Conservation (phyloP, 2,113 vertebrate genomes). For the Hepsetus odoe region DNA sequence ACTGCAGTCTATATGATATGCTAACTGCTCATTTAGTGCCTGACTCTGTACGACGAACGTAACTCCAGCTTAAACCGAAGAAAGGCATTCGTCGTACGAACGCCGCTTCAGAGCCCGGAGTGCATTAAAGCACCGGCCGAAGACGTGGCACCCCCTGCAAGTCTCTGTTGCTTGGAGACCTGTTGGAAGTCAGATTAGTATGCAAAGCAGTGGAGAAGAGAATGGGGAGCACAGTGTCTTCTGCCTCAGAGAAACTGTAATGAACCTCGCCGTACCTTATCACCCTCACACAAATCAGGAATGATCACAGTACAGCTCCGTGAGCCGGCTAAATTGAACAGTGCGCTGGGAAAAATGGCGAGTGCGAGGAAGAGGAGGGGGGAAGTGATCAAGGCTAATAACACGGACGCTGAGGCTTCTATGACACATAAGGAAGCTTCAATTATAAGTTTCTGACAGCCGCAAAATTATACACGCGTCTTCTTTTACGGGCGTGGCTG, state of each 20-base stretch:
- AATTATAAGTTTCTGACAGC: slow-evolving; percentile 42
- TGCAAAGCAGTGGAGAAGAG: slow-evolving; percentile 66
- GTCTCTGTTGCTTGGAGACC: slow-evolving; percentile 57
- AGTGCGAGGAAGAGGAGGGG: not conserved
- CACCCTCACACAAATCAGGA: slow-evolving; percentile 57
- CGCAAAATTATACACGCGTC: not conserved
- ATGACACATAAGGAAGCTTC: slow-evolving; percentile 42
- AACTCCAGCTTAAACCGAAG: not conserved
- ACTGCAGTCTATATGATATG: not conserved
- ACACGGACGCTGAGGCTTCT: slow-evolving; percentile 34
- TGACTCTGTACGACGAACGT: slow-evolving; percentile 7
- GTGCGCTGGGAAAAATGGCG: slow-evolving; percentile 12
- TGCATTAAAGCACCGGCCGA: not conserved
- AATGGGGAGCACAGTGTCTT: slow-evolving; percentile 60
- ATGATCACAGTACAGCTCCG: slow-evolving; percentile 55
- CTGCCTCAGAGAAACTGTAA: slow-evolving; percentile 63
- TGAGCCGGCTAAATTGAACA: slow-evolving; percentile 49
- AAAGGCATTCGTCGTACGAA: not conserved
- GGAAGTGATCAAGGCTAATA: slow-evolving; percentile 13
- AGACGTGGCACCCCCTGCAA: not conserved
- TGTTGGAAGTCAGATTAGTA: slow-evolving; percentile 62
- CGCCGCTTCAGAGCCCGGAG: not conserved
- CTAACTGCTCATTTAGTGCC: slow-evolving; percentile 4
- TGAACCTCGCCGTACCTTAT: slow-evolving; percentile 63
- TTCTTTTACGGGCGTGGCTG: not conserved